A percentile compares a stretch with the other conserved stretches of the same genome.
These are phyloP conservation scores for Polyergus mexicanus DNA, from an alignment of 1,140 invertebrate genomes.

Conservation along the genomic window DNA sequence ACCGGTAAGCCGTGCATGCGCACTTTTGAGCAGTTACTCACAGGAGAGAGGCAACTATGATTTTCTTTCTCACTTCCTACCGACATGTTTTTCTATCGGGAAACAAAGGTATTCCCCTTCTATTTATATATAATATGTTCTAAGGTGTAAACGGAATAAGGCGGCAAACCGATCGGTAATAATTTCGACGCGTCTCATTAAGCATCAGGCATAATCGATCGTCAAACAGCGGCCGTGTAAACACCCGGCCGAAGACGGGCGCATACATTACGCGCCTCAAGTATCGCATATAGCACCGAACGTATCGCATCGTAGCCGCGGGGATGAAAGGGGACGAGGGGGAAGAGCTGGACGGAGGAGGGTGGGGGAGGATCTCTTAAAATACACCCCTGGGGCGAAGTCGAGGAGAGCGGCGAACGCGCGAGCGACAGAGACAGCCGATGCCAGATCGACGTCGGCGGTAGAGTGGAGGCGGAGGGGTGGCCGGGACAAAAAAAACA, in stretches of 20 bases:
- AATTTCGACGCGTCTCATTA: constrained; percentile 73
- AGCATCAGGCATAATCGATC: constrained; percentile 70
- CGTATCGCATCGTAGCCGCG: constrained; percentile 63
- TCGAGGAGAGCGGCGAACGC: constrained; percentile 55
- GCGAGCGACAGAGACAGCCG: constrained; percentile 31
- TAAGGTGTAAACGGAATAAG: too few relatives aligned
- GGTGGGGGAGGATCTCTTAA: constrained; percentile 77
- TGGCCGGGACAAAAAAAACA: constrained; percentile 62
- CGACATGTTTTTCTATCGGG: too few relatives aligned
- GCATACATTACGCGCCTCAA: constrained; percentile 75
- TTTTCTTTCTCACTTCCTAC: too few relatives aligned
- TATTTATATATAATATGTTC: too few relatives aligned
- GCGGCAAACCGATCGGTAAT: constrained; percentile 71
- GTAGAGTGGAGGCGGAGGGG: constrained; percentile 50
- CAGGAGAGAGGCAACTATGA: too few relatives aligned
- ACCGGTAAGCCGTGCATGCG: too few relatives aligned
- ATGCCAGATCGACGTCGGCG: constrained; percentile 59
- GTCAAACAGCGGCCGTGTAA: constrained; percentile 70
- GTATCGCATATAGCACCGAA: constrained; percentile 66
- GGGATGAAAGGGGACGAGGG: neutral
- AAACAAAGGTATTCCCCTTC: too few relatives aligned
- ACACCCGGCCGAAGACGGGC: constrained; percentile 72
- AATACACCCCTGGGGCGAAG: constrained; percentile 79
- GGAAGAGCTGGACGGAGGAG: constrained; percentile 64
- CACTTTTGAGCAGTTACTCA: too few relatives aligned